These are phyloP conservation scores for Xanthia icteritia DNA, from an alignment of 2,888 invertebrate genomes.

Conservation along the genomic window DNA sequence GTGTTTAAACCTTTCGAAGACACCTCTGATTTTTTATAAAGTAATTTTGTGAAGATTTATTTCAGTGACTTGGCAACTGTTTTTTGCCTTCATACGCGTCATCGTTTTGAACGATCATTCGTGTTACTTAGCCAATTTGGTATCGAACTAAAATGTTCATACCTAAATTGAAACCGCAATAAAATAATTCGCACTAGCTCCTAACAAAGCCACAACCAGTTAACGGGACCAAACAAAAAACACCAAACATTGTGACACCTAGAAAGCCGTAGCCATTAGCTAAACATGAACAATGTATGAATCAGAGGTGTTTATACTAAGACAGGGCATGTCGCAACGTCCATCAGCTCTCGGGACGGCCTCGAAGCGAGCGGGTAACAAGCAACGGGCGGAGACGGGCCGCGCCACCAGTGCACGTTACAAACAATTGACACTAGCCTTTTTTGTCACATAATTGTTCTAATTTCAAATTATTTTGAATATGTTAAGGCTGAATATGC, in stretches of 20 bases:
- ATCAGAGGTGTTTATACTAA: constrained; percentile 84
- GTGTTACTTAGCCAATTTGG: constrained; percentile 2
- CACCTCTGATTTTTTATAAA: too few relatives aligned
- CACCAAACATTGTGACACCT: constrained; percentile 70
- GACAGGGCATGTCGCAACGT: constrained; percentile 83
- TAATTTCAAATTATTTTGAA: constrained; percentile 58
- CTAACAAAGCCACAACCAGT: constrained; percentile 44
- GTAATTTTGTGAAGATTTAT: not conserved
- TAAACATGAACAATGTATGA: constrained; percentile 80
- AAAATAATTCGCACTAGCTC: constrained; percentile 41
- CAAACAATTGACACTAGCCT: constrained; percentile 53
- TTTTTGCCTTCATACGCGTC: constrained; percentile 3
- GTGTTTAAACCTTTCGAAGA: too few relatives aligned
- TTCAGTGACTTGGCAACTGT: not conserved
- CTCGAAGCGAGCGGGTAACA: constrained; percentile 75
- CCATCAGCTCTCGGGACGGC: constrained; percentile 75
- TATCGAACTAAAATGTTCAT: constrained; percentile 13
- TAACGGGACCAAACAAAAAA: constrained; percentile 59
- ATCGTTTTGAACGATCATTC: not conserved
- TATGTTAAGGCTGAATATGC: constrained; percentile 29
- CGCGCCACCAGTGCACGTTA: constrained; percentile 60
- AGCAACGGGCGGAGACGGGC: constrained; percentile 72
- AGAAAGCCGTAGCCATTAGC: constrained; percentile 80
- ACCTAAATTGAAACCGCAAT: constrained; percentile 27
- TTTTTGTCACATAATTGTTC: constrained; percentile 62